Evolutionary conservation across 2,797 vertebrate species (phyloP).

Genomic region (Protonibea diacanthus): DNA sequence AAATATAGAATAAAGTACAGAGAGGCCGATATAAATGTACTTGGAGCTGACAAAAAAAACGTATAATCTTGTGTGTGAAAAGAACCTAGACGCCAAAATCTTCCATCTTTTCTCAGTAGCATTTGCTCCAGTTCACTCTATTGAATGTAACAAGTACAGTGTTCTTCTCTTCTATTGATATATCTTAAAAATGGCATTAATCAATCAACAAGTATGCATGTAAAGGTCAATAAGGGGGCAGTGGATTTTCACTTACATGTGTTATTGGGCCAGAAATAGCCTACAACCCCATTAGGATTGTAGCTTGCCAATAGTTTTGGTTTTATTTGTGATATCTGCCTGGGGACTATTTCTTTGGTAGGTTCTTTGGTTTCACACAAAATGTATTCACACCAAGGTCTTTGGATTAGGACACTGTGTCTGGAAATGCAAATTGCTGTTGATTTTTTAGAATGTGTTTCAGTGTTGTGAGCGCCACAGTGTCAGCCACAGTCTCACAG

Average conservation of each 20-base stretch:
- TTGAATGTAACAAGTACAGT: too few species aligned
- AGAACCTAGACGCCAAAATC: neutral
- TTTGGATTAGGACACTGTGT: neutral
- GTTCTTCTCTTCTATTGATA: neutral
- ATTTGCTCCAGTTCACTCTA: too few species aligned
- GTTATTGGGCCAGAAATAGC: neutral
- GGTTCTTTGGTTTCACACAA: neutral
- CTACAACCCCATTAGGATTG: neutral
- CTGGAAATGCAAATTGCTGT: neutral
- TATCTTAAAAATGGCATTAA: constrained; percentile 4
- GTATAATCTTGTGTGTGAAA: neutral
- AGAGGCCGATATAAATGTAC: neutral
- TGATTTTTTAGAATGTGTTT: neutral
- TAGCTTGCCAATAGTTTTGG: neutral
- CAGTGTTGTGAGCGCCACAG: neutral
- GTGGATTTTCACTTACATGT: too few species aligned
- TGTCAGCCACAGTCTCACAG: neutral
- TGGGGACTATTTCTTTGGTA: neutral
- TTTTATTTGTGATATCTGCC: neutral
- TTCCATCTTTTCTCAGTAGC: neutral
- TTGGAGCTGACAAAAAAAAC: constrained; percentile 6
- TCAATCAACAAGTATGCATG: neutral
- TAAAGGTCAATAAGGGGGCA: neutral
- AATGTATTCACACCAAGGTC: neutral
- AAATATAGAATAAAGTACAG: constrained; percentile 7